Evolutionary conservation across 1,140 invertebrate genomes (phyloP).

Genomic region (Halictus rubicundus): DNA sequence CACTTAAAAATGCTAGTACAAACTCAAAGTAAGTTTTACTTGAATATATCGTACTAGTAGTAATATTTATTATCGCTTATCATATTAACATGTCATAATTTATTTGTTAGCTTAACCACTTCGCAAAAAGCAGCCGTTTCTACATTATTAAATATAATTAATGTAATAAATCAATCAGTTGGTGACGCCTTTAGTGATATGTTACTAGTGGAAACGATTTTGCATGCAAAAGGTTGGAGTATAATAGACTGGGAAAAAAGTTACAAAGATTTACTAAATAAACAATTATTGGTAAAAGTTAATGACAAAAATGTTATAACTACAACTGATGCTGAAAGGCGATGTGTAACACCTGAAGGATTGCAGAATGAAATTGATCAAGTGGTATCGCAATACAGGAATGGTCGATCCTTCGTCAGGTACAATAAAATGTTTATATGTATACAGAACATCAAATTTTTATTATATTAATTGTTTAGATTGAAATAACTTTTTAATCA

Average conservation of each 20-base stretch:
- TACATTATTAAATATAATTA: slow-evolving; percentile 86
- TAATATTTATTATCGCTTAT: background rate
- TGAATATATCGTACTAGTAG: background rate
- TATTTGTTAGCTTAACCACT: slow-evolving; percentile 67
- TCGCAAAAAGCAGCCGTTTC: slow-evolving; percentile 81
- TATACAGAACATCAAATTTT: background rate
- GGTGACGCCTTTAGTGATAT: slow-evolving; percentile 98
- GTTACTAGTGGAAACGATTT: slow-evolving; percentile 94
- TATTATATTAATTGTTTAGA: background rate
- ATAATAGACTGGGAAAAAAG: slow-evolving; percentile 89
- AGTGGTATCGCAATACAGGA: slow-evolving; percentile 85
- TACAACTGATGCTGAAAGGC: slow-evolving; percentile 93
- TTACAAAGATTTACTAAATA: slow-evolving; percentile 94
- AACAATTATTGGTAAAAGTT: slow-evolving; percentile 93
- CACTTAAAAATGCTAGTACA: slow-evolving; percentile 77
- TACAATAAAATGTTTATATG: slow-evolving; percentile 64
- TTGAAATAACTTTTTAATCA: background rate
- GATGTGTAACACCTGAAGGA: slow-evolving; percentile 88
- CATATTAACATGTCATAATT: slow-evolving; percentile 22
- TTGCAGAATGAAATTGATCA: slow-evolving; percentile 92
- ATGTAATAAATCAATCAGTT: slow-evolving; percentile 96
- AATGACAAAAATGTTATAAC: slow-evolving; percentile 91
- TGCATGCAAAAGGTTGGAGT: slow-evolving; percentile 90
- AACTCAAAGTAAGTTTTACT: slow-evolving; percentile 60
- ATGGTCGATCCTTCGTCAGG: slow-evolving; percentile 93